Evolutionary conservation across 2,797 vertebrate species (phyloP).

Genomic region (Spondyliosoma cantharus): DNA sequence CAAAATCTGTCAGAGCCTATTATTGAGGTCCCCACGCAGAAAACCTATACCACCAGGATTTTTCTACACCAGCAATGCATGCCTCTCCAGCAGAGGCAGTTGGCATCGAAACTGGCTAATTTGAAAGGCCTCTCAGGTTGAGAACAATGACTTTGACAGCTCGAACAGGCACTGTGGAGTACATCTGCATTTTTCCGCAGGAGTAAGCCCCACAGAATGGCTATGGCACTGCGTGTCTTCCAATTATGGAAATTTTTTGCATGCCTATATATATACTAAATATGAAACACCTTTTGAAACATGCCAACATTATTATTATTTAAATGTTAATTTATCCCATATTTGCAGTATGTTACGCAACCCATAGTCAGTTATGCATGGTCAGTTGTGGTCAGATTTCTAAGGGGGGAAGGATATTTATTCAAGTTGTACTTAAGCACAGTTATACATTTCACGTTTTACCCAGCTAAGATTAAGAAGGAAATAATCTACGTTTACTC

Average conservation of each 20-base stretch:
- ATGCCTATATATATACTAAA: slow-evolving; percentile 54
- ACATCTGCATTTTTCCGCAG: slow-evolving; percentile 79
- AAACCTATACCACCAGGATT: slow-evolving; percentile 64
- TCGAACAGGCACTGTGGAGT: slow-evolving; percentile 74
- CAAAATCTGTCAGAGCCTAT: slow-evolving; percentile 62
- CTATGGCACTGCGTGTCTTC: slow-evolving; percentile 61
- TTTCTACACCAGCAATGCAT: slow-evolving; percentile 61
- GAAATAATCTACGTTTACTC: neutral
- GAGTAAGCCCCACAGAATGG: slow-evolving; percentile 70
- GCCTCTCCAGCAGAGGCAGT: slow-evolving; percentile 57
- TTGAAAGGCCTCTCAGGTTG: slow-evolving; percentile 78
- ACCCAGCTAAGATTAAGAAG: neutral
- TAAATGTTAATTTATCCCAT: neutral
- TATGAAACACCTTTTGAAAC: slow-evolving; percentile 42
- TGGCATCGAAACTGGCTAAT: slow-evolving; percentile 77
- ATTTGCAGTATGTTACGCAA: neutral
- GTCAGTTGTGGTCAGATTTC: neutral
- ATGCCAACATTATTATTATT: slow-evolving; percentile 19
- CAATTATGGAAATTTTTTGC: slow-evolving; percentile 78
- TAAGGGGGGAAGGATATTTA: neutral
- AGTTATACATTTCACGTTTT: neutral
- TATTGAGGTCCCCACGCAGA: slow-evolving; percentile 47
- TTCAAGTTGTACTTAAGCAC: neutral
- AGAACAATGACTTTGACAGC: slow-evolving; percentile 82
- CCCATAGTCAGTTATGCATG: neutral